Evolutionary conservation across 2,797 vertebrate genomes (phyloP).

Genomic region (Momotus momota): DNA sequence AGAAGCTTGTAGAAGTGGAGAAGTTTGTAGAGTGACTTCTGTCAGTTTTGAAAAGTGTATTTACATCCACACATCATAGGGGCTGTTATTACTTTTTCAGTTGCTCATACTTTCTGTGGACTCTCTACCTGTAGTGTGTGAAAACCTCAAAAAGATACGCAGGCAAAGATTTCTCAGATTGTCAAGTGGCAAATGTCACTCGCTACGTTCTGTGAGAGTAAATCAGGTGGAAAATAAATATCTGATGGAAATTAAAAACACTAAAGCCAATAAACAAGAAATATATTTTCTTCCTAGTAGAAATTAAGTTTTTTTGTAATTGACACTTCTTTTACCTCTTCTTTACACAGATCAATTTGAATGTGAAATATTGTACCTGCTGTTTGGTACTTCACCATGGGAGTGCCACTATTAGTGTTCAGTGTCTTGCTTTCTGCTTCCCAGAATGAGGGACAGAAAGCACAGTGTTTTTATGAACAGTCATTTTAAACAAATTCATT

Average conservation of each 20-base stretch:
- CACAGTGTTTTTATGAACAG: background rate
- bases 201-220: background rate
- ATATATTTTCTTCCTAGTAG: background rate
- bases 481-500: background rate
- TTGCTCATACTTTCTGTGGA: background rate
- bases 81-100: background rate
- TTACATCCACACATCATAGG: background rate
- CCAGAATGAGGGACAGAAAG: background rate
- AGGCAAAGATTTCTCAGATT: background rate
- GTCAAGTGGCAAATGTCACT: background rate
- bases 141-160: background rate
- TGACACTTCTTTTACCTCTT: background rate
- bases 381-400: background rate
- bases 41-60: background rate
- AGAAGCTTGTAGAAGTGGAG: background rate
- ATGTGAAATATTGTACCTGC: background rate
- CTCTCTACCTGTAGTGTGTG: background rate
- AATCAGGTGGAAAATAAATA: background rate
- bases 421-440: background rate
- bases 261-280: background rate
- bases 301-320: background rate
- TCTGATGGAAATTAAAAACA: background rate
- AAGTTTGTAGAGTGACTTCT: background rate
- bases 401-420: background rate
- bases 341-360: background rate